Evolutionary conservation across 2,113 vertebrate genomes (phyloP).

Genomic region (Calidris pugnax): DNA sequence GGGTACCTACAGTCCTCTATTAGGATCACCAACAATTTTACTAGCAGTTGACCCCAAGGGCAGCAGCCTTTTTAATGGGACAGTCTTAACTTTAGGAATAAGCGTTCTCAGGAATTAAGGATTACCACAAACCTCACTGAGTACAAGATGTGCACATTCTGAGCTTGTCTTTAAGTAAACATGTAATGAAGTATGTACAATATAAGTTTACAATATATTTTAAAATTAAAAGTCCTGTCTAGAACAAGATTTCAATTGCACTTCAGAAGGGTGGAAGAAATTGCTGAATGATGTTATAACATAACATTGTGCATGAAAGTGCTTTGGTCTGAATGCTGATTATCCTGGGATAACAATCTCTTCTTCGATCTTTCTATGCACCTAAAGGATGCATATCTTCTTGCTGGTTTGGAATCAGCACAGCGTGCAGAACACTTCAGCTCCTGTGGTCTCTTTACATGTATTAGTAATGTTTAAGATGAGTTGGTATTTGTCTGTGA

Average conservation of each 20-base stretch:
- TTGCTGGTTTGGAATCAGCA: background rate
- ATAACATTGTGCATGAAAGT: background rate
- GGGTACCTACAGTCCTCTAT: background rate
- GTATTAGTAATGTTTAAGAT: background rate
- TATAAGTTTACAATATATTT: background rate
- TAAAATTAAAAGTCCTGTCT: background rate
- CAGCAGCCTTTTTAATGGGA: background rate
- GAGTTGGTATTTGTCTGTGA: background rate
- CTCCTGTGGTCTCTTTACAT: background rate
- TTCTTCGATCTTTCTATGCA: background rate
- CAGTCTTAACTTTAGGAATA: background rate
- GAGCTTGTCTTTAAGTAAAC: background rate
- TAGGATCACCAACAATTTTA: background rate
- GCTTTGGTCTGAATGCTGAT: background rate
- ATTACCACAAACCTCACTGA: background rate
- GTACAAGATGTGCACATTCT: background rate
- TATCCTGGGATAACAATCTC: background rate
- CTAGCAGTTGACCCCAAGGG: background rate
- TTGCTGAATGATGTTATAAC: background rate
- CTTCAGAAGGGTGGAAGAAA: background rate
- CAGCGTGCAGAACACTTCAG: background rate
- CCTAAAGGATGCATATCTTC: background rate
- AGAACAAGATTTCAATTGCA: background rate
- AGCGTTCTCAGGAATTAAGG: background rate
- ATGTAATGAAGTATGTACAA: background rate